phyloP scores from a whole-genome alignment of 2,797 vertebrate species.

The Tauraco hartlaubi region DNA sequence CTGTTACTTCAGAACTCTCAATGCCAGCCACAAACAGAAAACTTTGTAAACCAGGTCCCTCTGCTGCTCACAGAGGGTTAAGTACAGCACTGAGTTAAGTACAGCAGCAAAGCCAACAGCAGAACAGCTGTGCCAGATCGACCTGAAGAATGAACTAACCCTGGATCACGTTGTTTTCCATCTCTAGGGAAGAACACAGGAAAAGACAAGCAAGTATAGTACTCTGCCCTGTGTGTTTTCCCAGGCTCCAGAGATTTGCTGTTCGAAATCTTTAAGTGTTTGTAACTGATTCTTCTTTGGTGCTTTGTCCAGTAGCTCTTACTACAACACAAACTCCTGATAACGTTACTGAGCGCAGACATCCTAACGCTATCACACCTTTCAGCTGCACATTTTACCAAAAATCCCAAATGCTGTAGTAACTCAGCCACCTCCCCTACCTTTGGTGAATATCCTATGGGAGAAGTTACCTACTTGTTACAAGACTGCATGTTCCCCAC shows the following conservation, averaged over 20 bases:
- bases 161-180: neutral
- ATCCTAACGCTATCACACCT: neutral
- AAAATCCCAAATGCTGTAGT: neutral
- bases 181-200: fast-evolving
- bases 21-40: neutral
- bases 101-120: neutral
- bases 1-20: neutral
- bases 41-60: neutral
- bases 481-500: neutral
- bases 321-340: neutral
- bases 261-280: neutral
- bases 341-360: neutral
- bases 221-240: neutral
- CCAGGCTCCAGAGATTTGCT: neutral
- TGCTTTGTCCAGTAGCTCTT: neutral
- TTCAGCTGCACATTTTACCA: neutral
- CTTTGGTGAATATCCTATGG: neutral
- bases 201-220: neutral
- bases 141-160: neutral
- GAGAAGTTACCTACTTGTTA: neutral
- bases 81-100: neutral
- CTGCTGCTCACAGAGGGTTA: neutral
- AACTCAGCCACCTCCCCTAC: neutral
- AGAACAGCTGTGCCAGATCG: neutral
- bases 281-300: neutral